Evolutionary conservation across 2,888 invertebrate species (phyloP).

Genomic region (Fragum sueziense): DNA sequence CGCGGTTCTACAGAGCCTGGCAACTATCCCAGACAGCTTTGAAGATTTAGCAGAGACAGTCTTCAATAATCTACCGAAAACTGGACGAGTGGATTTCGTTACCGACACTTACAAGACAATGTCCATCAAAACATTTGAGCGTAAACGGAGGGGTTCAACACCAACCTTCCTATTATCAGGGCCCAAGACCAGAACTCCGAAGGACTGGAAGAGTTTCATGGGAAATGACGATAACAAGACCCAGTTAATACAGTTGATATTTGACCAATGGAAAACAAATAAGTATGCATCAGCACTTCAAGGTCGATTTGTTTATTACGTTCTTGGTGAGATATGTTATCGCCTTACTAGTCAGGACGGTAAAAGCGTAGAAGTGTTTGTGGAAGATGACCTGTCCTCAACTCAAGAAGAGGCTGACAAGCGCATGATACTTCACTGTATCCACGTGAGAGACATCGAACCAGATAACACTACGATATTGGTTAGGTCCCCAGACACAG

Average conservation of each 20-base stretch:
- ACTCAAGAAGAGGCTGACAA: conserved; percentile 47
- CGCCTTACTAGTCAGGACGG: conserved; percentile 21
- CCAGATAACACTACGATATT: conserved; percentile 19
- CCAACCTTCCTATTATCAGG: conserved; percentile 13
- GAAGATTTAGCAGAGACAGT: conserved; percentile 24
- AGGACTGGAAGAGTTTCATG: conserved; percentile 40
- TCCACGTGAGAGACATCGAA: not conserved
- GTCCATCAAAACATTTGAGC: conserved; percentile 11
- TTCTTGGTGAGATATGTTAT: conserved; percentile 16
- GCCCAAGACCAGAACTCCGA: conserved; percentile 29
- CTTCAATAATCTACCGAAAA: conserved; percentile 17
- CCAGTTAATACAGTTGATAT: conserved; percentile 21
- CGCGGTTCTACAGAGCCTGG: conserved; percentile 31
- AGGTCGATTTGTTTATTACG: conserved; percentile 2
- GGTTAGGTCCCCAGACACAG: conserved; percentile 53
- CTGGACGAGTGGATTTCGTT: conserved; percentile 26
- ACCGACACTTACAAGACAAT: conserved; percentile 15
- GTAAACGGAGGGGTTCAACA: conserved; percentile 4
- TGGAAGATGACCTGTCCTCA: conserved; percentile 8
- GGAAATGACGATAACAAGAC: conserved; percentile 41
- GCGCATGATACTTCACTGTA: conserved; percentile 29
- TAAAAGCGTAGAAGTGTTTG: not conserved
- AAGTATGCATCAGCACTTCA: conserved; percentile 18
- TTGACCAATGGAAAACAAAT: conserved; percentile 21
- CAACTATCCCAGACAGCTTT: conserved; percentile 24